These are phyloP conservation scores for Gallinago undulata DNA, from an alignment of 2,113 vertebrate genomes.

Conservation along the genomic window DNA sequence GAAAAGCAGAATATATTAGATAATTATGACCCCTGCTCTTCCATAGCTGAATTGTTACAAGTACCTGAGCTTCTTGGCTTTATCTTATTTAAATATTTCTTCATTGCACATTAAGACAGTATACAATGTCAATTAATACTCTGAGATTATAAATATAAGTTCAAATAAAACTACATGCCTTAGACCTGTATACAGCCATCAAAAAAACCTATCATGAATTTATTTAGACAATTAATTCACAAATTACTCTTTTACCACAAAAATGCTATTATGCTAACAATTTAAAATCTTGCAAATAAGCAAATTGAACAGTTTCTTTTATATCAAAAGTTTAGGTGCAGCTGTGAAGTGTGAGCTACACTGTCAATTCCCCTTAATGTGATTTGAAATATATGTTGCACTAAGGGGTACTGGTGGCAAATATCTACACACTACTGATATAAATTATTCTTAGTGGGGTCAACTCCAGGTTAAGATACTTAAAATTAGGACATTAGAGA, in stretches of 20 bases:
- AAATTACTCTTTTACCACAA: not conserved
- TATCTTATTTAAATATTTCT: not conserved
- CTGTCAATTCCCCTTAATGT: not conserved
- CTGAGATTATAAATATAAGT: not conserved
- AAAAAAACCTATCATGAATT: not conserved
- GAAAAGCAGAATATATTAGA: not conserved
- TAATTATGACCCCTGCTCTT: not conserved
- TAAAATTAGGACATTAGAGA: not conserved
- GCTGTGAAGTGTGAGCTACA: not conserved
- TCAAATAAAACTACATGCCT: not conserved
- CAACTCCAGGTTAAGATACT: not conserved
- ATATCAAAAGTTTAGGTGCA: not conserved
- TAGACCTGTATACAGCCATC: not conserved
- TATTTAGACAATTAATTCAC: fast-evolving
- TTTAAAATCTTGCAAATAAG: not conserved
- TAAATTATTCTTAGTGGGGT: not conserved
- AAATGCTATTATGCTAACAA: not conserved
- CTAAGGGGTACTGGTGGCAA: not conserved
- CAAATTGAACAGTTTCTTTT: not conserved
- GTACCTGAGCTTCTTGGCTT: not conserved
- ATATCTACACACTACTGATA: not conserved
- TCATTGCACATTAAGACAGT: not conserved
- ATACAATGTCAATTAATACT: not conserved
- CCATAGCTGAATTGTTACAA: not conserved
- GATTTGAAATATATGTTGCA: not conserved